A percentile compares a stretch with the other conserved stretches of the same genome.
Evolutionary conservation across 2,113 vertebrate species (phyloP).

Genomic region (Butastur rufipennis): DNA sequence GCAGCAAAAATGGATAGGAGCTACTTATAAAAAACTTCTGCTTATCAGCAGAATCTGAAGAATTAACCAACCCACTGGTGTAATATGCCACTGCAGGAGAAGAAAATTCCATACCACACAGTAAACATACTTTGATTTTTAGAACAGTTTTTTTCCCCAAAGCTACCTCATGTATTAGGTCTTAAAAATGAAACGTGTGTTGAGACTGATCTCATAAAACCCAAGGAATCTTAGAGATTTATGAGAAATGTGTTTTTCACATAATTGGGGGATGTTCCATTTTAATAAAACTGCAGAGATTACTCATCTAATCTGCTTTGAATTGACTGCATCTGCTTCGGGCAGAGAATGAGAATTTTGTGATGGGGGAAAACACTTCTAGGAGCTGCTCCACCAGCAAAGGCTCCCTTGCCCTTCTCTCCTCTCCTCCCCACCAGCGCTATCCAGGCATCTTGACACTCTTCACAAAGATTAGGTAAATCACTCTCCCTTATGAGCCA

Average conservation of each 20-base stretch:
- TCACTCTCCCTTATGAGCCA: neutral
- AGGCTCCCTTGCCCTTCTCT: neutral
- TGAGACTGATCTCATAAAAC: neutral
- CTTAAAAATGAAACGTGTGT: neutral
- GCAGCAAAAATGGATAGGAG: neutral
- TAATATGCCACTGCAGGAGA: rapidly evolving
- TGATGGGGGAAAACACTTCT: neutral
- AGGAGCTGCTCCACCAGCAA: neutral
- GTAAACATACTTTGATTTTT: neutral
- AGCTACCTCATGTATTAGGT: neutral
- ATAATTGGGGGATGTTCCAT: neutral
- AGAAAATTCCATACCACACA: neutral
- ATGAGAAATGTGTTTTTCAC: neutral
- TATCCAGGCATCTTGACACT: neutral
- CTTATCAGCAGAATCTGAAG: neutral
- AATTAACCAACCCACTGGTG: neutral
- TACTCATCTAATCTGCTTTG: neutral
- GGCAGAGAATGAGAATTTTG: neutral
- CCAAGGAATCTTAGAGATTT: neutral
- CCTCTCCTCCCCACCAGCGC: neutral
- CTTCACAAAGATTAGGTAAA: neutral
- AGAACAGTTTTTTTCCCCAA: neutral
- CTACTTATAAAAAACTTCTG: neutral
- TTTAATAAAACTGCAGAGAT: neutral
- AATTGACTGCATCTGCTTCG: neutral